Percentiles rank a stretch among this genome's conserved stretches.
Evolutionary conservation across 2,113 vertebrate species (phyloP).

Genomic region (Eolophus roseicapilla): DNA sequence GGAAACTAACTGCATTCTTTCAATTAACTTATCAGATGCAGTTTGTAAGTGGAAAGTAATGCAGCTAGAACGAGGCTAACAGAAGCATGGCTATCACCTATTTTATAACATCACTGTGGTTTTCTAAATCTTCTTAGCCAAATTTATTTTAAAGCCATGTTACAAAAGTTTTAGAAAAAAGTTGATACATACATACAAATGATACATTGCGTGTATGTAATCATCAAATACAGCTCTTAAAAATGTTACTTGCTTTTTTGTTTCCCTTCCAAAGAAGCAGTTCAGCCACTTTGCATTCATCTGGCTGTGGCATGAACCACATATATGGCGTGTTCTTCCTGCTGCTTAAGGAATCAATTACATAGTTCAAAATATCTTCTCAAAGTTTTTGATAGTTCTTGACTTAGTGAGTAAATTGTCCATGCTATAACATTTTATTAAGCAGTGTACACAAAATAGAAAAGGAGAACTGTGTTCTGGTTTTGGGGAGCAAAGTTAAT

Average conservation of each 20-base stretch:
- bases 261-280: neutral
- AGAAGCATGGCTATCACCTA: neutral
- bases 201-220: fast-evolving
- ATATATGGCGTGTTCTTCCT: neutral
- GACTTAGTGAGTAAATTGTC: neutral
- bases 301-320: neutral
- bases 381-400: neutral
- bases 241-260: neutral
- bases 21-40: constrained; percentile 54
- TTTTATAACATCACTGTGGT: neutral
- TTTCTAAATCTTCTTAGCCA: constrained; percentile 17
- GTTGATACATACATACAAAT: neutral
- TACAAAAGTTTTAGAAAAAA: neutral
- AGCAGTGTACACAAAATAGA: neutral
- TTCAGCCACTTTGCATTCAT: neutral
- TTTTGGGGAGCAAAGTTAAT: neutral
- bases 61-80: neutral
- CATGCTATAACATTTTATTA: neutral
- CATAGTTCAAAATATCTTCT: neutral
- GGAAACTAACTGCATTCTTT: constrained; percentile 39
- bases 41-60: constrained; percentile 28
- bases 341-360: neutral
- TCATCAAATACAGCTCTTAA: neutral
- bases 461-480: neutral
- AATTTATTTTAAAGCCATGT: neutral